phyloP scores from a whole-genome alignment of 2,888 invertebrate genomes.

The Rhagophthalmus giganteus region DNA sequence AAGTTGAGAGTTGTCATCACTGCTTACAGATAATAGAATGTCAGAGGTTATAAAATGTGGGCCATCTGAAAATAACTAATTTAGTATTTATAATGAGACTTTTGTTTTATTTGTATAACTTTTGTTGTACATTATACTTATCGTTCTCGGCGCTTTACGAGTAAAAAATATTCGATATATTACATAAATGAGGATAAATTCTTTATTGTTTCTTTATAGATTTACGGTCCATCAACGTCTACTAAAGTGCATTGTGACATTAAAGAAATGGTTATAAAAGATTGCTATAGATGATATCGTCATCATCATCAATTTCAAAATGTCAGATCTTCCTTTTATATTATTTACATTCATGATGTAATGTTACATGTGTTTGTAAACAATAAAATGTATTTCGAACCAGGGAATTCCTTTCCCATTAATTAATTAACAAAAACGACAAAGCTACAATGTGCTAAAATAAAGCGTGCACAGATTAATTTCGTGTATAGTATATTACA shows the following conservation, averaged over 20 bases:
- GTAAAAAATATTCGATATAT: conserved; percentile 1
- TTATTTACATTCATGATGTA: conserved; percentile 9
- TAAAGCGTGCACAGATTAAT: too few species aligned
- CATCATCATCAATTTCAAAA: conserved; percentile 18
- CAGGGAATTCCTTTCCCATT: too few species aligned
- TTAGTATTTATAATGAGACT: conserved; percentile 12
- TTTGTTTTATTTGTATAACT: conserved; percentile 14
- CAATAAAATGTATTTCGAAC: too few species aligned
- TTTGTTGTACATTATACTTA: not conserved
- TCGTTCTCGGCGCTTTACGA: not conserved
- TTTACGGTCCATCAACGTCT: conserved; percentile 20
- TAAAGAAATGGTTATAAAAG: conserved; percentile 19
- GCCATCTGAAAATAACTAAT: conserved; percentile 25
- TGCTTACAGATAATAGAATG: conserved; percentile 14
- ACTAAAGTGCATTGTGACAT: conserved; percentile 24
- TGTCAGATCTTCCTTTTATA: conserved; percentile 14
- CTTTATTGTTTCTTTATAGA: conserved; percentile 20
- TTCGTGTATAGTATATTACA: too few species aligned
- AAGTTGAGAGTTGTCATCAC: conserved; percentile 21
- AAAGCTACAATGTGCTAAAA: too few species aligned
- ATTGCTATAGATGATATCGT: conserved; percentile 21
- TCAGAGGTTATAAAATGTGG: conserved; percentile 28
- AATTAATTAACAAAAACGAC: too few species aligned
- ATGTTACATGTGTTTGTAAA: conserved; percentile 10
- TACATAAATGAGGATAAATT: not conserved